Percentiles rank a stretch among this genome's conserved stretches.
Conservation (phyloP, 2,888 invertebrate genomes). For the Aspidiotus destructor region DNA sequence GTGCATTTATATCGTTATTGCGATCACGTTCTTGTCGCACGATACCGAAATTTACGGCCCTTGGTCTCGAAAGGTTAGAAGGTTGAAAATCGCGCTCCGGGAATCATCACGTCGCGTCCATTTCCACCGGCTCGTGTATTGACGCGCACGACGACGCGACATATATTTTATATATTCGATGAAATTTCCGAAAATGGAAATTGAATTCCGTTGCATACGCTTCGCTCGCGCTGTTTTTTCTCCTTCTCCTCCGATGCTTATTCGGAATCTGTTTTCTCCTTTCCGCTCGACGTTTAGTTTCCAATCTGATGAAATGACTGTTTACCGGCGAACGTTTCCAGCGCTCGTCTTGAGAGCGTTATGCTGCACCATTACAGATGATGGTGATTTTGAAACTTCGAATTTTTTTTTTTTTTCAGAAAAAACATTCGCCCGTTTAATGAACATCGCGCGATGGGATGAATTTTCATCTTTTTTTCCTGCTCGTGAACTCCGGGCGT, state of each 20-base stretch:
- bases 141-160: background rate
- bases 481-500: too few relatives aligned
- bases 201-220: background rate
- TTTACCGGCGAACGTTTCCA: too few relatives aligned
- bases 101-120: background rate
- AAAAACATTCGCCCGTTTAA: too few relatives aligned
- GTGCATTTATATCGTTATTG: constrained; percentile 28
- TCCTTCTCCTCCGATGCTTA: background rate
- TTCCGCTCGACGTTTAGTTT: background rate
- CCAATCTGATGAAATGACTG: too few relatives aligned
- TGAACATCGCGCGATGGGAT: too few relatives aligned
- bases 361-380: too few relatives aligned
- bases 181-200: constrained; percentile 2
- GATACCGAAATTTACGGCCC: constrained; percentile 4
- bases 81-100: too few relatives aligned
- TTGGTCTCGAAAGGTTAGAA: background rate
- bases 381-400: too few relatives aligned
- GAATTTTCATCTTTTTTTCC: too few relatives aligned
- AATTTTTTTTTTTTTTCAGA: too few relatives aligned
- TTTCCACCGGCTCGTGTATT: background rate
- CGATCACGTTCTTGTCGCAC: constrained; percentile 21
- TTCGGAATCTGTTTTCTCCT: background rate
- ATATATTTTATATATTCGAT: background rate
- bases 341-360: too few relatives aligned
- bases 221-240: background rate